Base-by-base conservation (phyloP, 2,113 vertebrate species). In the Lanius collurio region DNA sequence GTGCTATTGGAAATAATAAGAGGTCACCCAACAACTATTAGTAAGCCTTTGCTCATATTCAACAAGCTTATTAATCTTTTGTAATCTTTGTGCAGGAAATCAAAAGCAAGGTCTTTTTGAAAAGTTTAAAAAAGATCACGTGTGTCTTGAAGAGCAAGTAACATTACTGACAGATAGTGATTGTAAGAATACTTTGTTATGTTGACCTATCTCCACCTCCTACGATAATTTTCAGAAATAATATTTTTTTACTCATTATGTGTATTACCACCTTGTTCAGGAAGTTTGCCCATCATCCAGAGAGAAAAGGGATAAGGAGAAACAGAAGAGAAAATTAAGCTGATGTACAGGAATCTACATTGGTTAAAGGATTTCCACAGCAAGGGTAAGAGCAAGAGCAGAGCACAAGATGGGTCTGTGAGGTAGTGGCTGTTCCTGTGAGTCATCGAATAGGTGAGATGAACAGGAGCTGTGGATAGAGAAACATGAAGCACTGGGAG, bases 1-100 rank as follows among this genome's bases (percentile, higher is more conserved):
- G 37, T 97, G 83, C 50, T 89, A 47, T 68, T 93, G 33, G 71
- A 96, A 85, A 91, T n/a, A 44, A 62, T 84, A 94, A 89, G 37
- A 95, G 94, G 92, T 96, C 63, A 96, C 75, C 59, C 75, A 93
- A 75, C 63, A 92, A 27, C 67, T 92, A 74, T 94, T 95, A 91
- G 67, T 87, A 77, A 97, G 62, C 24, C 60, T 95, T 96, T 77
- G 20, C 42, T 42, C 53, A 76, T 95, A 93, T 63, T 87, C 86
- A 83, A 93, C 46, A 89, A 94, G 60, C 70, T 95, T 93, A 95
- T 95, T 97, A 95, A 94, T 76, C 71, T 81, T 92, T 70, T 89
- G 37, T 93, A 91, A 93, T 90, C 60, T 95, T 83, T 78, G 39
- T 27, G 20, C 52, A 75, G 63, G 62, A 96, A 90, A 95, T 57